Evolutionary conservation across 1,140 invertebrate species (phyloP), one percentile per base, ranked within the genome.

Genomic region (Mamestra configurata): DNA sequence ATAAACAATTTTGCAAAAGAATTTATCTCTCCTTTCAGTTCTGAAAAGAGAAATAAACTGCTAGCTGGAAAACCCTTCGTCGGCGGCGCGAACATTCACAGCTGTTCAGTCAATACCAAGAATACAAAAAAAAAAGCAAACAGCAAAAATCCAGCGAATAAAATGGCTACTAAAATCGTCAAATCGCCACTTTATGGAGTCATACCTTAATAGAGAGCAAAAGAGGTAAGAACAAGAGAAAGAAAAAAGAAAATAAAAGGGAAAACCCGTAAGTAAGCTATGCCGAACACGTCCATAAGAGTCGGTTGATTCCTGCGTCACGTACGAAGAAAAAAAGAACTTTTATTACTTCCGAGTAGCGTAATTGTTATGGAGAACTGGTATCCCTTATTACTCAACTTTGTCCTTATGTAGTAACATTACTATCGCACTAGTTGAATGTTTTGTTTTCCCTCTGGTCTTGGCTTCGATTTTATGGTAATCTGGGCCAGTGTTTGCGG

Each of bases 281-380:
- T 91, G 89, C 90, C 71, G 80, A 86, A 92, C 91, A 93, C 90
- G 91, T 92, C 80, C 84, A 86, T 87, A 83, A 86, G 85, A 91
- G 88, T 87, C 85, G 85, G 87, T 86, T 84, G 90, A 91, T 90
- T 89, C 84, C 86, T 87, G 40, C 87, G 87, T 93, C 91, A 93
- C 91, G 91, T 93, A 88, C 86, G 80, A 70, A 88, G 85, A 92
- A 90, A 90, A 31, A 90, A 86, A 91, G 89, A 93, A 91, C 87
- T 91, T 93, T 92, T 93, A 93, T 93, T 91, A 90, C 89, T 90
- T 91, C 89, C 89, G 85, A 88, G 88, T 79, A 82, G 76, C 86
- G 89, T 93, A 93, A 93, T 93, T 93, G 90, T 93, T 92, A 92
- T 92, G 89, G 91, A 91, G 89, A 93, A 89, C 86, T 73, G 79